These are phyloP conservation scores for Heliocidaris erythrogramma DNA, from an alignment of 35 echinoderm and acorn worm species.

Conservation along the genomic window DNA sequence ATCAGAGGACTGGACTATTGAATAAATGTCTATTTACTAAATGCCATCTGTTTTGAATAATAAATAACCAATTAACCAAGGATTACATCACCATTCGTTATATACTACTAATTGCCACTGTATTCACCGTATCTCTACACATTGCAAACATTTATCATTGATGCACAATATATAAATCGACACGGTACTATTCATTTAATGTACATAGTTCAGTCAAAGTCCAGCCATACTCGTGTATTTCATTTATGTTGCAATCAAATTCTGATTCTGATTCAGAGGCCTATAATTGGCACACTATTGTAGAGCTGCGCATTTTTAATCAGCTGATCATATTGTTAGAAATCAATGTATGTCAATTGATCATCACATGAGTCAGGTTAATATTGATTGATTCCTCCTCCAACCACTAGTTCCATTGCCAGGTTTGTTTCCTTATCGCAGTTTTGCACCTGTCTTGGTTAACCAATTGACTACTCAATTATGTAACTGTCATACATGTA, in stretches of 20 bases:
- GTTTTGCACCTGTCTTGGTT: neutral
- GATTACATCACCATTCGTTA: neutral
- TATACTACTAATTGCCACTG: neutral
- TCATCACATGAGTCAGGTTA: neutral
- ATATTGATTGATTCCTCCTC: neutral
- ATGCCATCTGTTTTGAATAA: neutral
- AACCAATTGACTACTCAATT: too few species aligned
- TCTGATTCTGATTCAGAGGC: too few species aligned
- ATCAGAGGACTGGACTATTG: too few species aligned
- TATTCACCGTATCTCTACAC: too few species aligned
- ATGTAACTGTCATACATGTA: too few species aligned
- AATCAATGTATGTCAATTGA: neutral
- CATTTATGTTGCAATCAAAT: too few species aligned
- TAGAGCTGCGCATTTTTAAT: neutral
- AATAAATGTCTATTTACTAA: too few species aligned
- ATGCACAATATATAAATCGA: neutral
- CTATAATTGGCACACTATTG: neutral
- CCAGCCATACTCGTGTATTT: neutral
- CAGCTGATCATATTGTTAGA: neutral
- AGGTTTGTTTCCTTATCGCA: neutral
- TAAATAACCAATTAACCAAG: neutral
- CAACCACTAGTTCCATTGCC: neutral
- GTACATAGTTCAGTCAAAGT: neutral
- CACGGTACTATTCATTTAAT: neutral
- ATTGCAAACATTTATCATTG: too few species aligned